These are phyloP conservation scores for Leptopilina clavipes DNA, from an alignment of 1,140 invertebrate genomes.

Conservation along the genomic window DNA sequence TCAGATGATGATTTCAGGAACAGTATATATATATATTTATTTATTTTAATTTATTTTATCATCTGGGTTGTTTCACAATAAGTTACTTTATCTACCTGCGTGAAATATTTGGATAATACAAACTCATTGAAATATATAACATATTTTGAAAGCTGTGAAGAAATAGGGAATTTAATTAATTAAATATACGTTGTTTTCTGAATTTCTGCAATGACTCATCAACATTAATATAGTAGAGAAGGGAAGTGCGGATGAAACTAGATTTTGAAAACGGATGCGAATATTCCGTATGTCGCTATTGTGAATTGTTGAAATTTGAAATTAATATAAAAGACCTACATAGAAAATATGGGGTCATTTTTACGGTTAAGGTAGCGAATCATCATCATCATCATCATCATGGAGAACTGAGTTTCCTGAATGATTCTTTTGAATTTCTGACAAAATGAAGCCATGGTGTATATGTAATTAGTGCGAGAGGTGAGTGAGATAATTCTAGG, in stretches of 20 bases:
- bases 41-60: background rate
- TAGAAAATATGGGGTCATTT: background rate
- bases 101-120: slow-evolving; percentile 9
- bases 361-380: slow-evolving; percentile 41
- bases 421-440: slow-evolving; percentile 63
- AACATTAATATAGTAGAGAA: too few species aligned
- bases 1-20: background rate
- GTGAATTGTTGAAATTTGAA: background rate
- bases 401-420: slow-evolving; percentile 60
- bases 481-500: slow-evolving; percentile 62
- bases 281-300: slow-evolving; percentile 47
- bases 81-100: background rate
- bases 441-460: slow-evolving; percentile 57
- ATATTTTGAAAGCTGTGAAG: slow-evolving; percentile 19
- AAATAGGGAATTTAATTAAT: background rate
- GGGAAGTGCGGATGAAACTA: slow-evolving; percentile 45
- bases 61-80: background rate
- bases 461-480: slow-evolving; percentile 57
- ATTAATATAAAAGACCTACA: too few species aligned
- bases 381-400: too few species aligned
- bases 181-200: background rate
- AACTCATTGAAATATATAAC: background rate
- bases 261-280: slow-evolving; percentile 56
- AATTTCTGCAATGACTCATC: background rate
- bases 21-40: too few species aligned